Evolutionary conservation across 2,797 vertebrate genomes (phyloP), one percentile per base, ranked within the genome.

Genomic region (Nannoperca australis): DNA sequence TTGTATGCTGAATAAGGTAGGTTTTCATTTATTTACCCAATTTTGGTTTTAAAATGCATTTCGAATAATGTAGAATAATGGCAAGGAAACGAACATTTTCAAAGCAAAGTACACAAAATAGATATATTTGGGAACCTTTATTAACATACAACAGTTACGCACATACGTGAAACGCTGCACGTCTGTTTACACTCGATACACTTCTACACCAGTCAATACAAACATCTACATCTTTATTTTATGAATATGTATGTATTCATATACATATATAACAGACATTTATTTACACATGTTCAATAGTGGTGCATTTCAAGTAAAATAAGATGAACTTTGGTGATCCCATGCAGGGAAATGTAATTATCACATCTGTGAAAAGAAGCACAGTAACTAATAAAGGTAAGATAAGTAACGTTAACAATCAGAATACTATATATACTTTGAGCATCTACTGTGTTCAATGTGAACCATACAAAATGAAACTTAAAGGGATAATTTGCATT

Each of bases 1-100:
- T 15, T 67, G 38, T 44, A 7, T 50, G 45, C 70, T 70, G 34
- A 55, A 8, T 32, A 42, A 70, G 88, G 85, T 85, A 73, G 9
- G 76, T 59, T 75, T 53, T 59, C 10, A 5, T 50, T 70, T 20
- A 65, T 50, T 69, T 38, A 56, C 15, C 2, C 27, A 0, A 53
- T 50, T 42, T 42, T 38, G 42, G 45, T 22, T 24, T 22, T 0
- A 17, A 5, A 5, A 44, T 44, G 11, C 24, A 6, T 5, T 38
- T 50, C 58, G 5, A 3, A 2, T 36, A 1, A 3, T 50, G 10
- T 32, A 5, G 32, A 32, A 54, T 53, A 15, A 7, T 14, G 38
- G 11, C n/a, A 36, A 20, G 11, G 7, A 7, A 34, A 22, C 9
- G 3, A 18, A 22, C 36, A 55, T 44, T 55, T 4, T 14, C 13